Evolutionary conservation across 2,888 invertebrate genomes (phyloP), one percentile per base, ranked within the genome.

Genomic region (Sepioteuthis lessoniana): DNA sequence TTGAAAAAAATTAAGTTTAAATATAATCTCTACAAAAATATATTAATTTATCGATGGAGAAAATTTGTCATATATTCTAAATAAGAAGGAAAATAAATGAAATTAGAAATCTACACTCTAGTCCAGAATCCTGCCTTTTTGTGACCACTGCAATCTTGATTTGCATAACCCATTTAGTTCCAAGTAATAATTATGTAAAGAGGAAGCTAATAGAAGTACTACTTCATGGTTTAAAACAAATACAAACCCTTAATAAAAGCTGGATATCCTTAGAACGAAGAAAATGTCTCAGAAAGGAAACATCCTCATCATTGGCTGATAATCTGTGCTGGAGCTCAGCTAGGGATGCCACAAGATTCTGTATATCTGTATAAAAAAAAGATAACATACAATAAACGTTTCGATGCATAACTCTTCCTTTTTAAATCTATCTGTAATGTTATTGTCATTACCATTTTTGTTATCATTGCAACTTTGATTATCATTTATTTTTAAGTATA

Each of bases 221-320:
- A 92, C 92, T 42, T 92, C 47, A 47, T 92, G 46, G 8, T 92
- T 42, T n/a, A 92, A 92, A 92, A 31, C 47, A 92, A 92, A 92
- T 92, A 92, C 92, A 92, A 92, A 92, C 92, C 92, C 92, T 92
- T 92, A 92, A 92, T 46, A 92, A 92, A 92, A 92, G 92, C 92
- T 92, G 92, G 92, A 92, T 92, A 92, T 92, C 92, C 92, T 92
- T 92, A 92, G 92, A 92, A 92, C 92, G 92, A 92, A 92, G 92
- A 92, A 92, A 92, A 92, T 92, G 92, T 92, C 92, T 92, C 92
- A 92, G 46, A 92, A 92, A 92, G 92, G 47, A 92, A 38, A 92
- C 92, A 92, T 92, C 92, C 92, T 92, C 92, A 47, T 92, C 92
- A 42, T 92, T 92, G 42, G 92, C 92, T 47, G 92, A 92, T 92